phyloP scores from a whole-genome alignment of 2,113 vertebrate genomes.

The Catharus fuscescens region DNA sequence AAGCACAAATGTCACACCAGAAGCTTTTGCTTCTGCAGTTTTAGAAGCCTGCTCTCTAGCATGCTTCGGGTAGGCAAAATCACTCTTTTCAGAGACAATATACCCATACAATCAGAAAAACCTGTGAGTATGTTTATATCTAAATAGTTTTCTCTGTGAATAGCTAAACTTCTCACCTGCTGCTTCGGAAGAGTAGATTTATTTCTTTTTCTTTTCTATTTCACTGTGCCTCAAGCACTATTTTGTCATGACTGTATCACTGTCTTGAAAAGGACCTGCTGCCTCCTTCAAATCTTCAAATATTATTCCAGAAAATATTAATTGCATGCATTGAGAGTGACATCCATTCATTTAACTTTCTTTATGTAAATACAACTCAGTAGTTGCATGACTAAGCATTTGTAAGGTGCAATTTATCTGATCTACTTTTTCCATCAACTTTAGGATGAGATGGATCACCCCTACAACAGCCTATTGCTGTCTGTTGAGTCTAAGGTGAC shows the following conservation, averaged over 20 bases:
- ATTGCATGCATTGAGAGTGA: not conserved
- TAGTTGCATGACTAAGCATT: not conserved
- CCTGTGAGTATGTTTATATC: not conserved
- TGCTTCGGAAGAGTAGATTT: not conserved
- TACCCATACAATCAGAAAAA: not conserved
- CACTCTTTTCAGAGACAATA: not conserved
- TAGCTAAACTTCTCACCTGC: not conserved
- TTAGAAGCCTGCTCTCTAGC: not conserved
- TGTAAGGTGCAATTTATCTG: not conserved
- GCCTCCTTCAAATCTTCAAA: not conserved
- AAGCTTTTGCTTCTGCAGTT: not conserved
- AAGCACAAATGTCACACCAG: not conserved
- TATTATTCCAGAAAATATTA: not conserved
- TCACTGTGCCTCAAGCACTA: not conserved
- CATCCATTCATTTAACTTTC: not conserved
- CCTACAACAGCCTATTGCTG: not conserved
- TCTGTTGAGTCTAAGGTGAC: not conserved
- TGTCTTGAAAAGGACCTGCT: not conserved
- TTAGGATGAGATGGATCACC: not conserved
- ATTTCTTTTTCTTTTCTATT: not conserved
- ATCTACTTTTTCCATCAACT: conserved; percentile 5
- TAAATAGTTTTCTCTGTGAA: not conserved
- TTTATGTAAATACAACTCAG: not conserved
- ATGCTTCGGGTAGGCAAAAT: not conserved
- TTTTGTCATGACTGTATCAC: not conserved